phyloP scores from a whole-genome alignment of 2,113 vertebrate genomes.

The Melanerpes aurifrons region DNA sequence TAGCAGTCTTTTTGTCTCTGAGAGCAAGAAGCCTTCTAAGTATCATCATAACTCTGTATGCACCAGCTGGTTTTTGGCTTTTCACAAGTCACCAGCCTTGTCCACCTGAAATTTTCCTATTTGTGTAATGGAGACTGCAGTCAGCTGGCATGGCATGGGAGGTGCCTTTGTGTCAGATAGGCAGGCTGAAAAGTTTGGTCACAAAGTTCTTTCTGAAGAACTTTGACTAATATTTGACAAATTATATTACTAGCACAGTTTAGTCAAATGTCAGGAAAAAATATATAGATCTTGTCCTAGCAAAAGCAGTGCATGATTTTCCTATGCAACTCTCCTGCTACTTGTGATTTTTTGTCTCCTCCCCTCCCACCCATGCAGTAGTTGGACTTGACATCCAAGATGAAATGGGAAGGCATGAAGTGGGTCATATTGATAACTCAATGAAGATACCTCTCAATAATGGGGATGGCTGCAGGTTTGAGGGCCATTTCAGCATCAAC shows the following conservation, averaged over 20 bases:
- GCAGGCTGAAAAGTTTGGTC: background rate
- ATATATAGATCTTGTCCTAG: background rate
- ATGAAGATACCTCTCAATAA: conserved; percentile 94
- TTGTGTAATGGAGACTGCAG: background rate
- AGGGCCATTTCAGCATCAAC: conserved; percentile 96
- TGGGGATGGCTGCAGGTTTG: conserved; percentile 92
- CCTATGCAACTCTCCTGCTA: background rate
- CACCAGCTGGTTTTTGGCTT: background rate
- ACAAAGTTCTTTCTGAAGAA: background rate
- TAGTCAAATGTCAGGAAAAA: background rate
- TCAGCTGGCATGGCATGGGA: background rate
- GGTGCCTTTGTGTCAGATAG: background rate
- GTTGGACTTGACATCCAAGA: conserved; percentile 98
- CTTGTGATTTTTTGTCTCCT: background rate
- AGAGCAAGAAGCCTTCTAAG: background rate
- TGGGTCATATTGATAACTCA: conserved; percentile 97
- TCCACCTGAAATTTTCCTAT: background rate
- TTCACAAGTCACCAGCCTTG: background rate
- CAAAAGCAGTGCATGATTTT: background rate
- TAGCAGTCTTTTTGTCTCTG: background rate
- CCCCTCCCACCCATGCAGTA: conserved; percentile 75
- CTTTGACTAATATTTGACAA: background rate
- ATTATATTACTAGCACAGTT: background rate
- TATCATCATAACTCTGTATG: background rate
- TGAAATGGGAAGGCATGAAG: conserved; percentile 98